phyloP scores from a whole-genome alignment of 2,888 invertebrate species.

The Diploptera punctata region DNA sequence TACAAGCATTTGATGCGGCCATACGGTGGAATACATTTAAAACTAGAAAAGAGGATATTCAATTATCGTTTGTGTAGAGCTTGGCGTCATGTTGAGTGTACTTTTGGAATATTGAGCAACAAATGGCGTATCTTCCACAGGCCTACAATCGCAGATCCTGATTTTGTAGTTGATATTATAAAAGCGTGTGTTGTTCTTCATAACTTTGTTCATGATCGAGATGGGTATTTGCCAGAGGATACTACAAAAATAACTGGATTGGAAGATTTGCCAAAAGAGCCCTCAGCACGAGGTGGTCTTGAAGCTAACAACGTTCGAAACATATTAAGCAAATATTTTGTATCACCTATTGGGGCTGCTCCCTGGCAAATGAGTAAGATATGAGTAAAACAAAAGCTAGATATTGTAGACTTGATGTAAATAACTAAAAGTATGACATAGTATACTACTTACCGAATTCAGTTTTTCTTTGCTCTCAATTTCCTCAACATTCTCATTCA shows the following conservation, averaged over 20 bases:
- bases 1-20: slow-evolving; percentile 34
- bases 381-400: not conserved
- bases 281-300: too few species aligned
- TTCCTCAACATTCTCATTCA: too few species aligned
- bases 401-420: too few species aligned
- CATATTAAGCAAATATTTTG: too few species aligned
- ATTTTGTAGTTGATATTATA: not conserved
- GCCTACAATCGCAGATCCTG: not conserved
- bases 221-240: not conserved
- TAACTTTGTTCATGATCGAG: not conserved
- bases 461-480: too few species aligned
- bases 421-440: too few species aligned
- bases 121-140: not conserved
- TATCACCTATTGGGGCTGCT: too few species aligned
- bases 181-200: slow-evolving; percentile 2
- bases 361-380: too few species aligned
- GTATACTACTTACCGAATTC: too few species aligned
- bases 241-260: not conserved
- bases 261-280: too few species aligned
- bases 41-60: too few species aligned
- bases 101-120: slow-evolving; percentile 4
- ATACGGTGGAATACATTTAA: slow-evolving; percentile 29
- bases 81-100: not conserved
- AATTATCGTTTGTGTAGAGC: slow-evolving; percentile 32
- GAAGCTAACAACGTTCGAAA: too few species aligned